phyloP scores from a whole-genome alignment of 2,888 invertebrate species.

The Xestoiulus laeticollis region DNA sequence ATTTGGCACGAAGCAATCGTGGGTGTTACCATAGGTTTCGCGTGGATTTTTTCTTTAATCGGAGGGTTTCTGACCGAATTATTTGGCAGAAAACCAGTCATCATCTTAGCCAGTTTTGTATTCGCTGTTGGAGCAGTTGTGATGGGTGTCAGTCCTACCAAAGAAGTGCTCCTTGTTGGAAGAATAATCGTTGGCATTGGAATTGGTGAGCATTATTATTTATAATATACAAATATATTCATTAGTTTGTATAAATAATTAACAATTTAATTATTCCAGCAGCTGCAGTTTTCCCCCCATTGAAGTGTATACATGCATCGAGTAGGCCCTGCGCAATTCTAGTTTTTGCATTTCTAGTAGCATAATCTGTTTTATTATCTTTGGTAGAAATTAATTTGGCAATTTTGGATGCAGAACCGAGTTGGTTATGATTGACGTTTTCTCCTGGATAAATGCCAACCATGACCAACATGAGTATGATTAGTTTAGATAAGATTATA shows the following conservation, averaged over 20 bases:
- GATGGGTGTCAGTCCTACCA: constrained; percentile 63
- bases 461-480: background rate
- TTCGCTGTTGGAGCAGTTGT: constrained; percentile 67
- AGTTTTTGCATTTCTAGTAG: too few relatives aligned
- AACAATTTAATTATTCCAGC: background rate
- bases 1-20: constrained; percentile 67
- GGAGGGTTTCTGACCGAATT: constrained; percentile 67
- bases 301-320: too few relatives aligned
- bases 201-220: constrained; percentile 65
- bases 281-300: too few relatives aligned
- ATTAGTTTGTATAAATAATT: background rate
- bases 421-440: background rate
- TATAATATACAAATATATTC: background rate
- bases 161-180: constrained; percentile 64
- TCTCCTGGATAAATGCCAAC: background rate
- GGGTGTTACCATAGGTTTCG: constrained; percentile 66
- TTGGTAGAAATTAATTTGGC: background rate
- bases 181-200: constrained; percentile 66
- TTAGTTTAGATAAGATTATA: background rate
- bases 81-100: constrained; percentile 67
- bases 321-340: too few relatives aligned
- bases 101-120: constrained; percentile 66
- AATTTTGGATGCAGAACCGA: too few relatives aligned
- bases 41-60: constrained; percentile 65
- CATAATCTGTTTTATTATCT: background rate